These are phyloP conservation scores for Gasterosteus aculeatus DNA, from an alignment of 2,113 vertebrate species.

Conservation along the genomic window DNA sequence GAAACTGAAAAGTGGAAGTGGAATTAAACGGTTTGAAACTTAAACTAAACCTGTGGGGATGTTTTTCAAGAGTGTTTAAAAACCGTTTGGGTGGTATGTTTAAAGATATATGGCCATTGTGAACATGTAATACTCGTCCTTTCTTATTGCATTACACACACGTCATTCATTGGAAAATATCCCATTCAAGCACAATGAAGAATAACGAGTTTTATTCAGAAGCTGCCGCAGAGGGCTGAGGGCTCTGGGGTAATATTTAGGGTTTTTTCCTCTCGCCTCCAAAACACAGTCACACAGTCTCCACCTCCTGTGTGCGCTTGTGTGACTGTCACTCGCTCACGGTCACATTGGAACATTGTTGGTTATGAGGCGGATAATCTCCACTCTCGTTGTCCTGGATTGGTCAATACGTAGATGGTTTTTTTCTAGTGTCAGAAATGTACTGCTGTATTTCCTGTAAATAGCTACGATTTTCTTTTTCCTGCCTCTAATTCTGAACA, in stretches of 20 bases:
- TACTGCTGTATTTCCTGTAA: background rate
- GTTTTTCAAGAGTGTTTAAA: background rate
- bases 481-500: background rate
- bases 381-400: background rate
- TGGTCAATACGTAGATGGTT: background rate
- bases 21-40: constrained; percentile 18
- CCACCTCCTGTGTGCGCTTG: background rate
- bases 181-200: background rate
- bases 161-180: background rate
- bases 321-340: background rate
- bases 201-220: background rate
- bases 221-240: background rate
- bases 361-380: background rate
- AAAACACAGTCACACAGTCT: constrained; percentile 7
- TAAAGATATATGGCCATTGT: no score
- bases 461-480: background rate
- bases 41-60: background rate
- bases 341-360: no score
- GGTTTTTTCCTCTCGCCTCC: background rate
- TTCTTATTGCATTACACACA: background rate
- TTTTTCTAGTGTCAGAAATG: background rate
- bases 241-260: background rate
- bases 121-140: background rate
- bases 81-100: background rate
- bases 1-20: constrained; percentile 67